Percentiles rank a stretch among this genome's conserved stretches.
Evolutionary conservation across 2,888 invertebrate genomes (phyloP).

Genomic region (Cylindroiulus punctatus): DNA sequence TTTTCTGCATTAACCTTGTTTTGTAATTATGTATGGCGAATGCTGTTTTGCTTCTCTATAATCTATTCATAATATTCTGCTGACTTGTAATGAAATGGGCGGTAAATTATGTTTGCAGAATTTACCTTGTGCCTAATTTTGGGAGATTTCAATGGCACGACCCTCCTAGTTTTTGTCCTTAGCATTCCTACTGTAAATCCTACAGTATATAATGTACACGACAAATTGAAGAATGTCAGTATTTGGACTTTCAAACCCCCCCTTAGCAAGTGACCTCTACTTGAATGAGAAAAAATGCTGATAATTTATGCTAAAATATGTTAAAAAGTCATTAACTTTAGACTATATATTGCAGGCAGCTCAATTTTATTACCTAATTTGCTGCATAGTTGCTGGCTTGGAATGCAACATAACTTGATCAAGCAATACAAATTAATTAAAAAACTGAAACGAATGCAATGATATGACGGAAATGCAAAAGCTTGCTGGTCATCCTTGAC

Average conservation of each 20-base stretch:
- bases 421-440: background rate
- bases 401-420: background rate
- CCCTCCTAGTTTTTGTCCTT: background rate
- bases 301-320: background rate
- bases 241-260: too few relatives aligned
- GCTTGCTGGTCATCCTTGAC: background rate
- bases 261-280: background rate
- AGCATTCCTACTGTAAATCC: too few relatives aligned
- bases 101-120: background rate
- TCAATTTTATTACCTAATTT: background rate
- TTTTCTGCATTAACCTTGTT: too few relatives aligned
- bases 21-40: background rate
- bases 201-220: too few relatives aligned
- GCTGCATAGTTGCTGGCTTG: background rate
- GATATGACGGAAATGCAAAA: background rate
- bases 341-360: background rate
- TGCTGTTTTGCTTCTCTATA: background rate
- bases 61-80: background rate
- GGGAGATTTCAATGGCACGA: background rate
- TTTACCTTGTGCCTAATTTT: background rate
- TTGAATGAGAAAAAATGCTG: background rate
- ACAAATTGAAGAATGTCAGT: background rate
- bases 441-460: background rate
- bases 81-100: constrained; percentile 11
- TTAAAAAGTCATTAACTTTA: background rate